Conservation (phyloP, 2,113 vertebrate species). For the Gavia stellata region DNA sequence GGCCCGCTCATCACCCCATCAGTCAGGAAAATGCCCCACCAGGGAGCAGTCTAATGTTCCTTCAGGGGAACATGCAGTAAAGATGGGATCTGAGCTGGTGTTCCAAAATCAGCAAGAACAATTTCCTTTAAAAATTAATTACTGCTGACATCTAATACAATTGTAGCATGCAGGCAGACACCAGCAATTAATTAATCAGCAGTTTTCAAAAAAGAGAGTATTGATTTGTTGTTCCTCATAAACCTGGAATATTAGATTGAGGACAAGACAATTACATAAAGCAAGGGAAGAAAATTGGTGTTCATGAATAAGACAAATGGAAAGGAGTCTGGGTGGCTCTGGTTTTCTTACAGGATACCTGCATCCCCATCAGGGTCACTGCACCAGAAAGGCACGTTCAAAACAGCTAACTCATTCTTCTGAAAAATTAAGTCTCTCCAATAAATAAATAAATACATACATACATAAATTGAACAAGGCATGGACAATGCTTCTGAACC, state of each 20-base stretch:
- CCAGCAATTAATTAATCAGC: conserved; percentile 40
- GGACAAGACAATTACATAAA: conserved; percentile 16
- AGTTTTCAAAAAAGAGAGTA: conserved; percentile 21
- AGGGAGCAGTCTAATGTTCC: background rate
- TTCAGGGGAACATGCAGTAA: background rate
- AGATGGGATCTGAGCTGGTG: background rate
- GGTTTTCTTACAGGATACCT: background rate
- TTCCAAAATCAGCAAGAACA: background rate
- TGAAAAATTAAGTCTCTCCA: background rate
- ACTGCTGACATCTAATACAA: conserved; percentile 33
- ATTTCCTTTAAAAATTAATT: conserved; percentile 57
- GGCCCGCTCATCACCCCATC: background rate
- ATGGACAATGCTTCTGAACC: background rate
- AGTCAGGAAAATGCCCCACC: background rate
- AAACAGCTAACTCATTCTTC: background rate
- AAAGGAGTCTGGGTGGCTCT: background rate
- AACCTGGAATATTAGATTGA: conserved; percentile 43
- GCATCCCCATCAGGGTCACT: background rate
- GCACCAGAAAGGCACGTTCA: background rate
- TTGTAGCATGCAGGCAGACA: background rate
- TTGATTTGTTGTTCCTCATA: conserved; percentile 61
- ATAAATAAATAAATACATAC: background rate
- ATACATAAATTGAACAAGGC: background rate
- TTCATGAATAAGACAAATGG: background rate
- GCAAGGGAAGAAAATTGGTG: background rate